phyloP scores from a whole-genome alignment of 2,888 invertebrate genomes.

The Buathra laborator region DNA sequence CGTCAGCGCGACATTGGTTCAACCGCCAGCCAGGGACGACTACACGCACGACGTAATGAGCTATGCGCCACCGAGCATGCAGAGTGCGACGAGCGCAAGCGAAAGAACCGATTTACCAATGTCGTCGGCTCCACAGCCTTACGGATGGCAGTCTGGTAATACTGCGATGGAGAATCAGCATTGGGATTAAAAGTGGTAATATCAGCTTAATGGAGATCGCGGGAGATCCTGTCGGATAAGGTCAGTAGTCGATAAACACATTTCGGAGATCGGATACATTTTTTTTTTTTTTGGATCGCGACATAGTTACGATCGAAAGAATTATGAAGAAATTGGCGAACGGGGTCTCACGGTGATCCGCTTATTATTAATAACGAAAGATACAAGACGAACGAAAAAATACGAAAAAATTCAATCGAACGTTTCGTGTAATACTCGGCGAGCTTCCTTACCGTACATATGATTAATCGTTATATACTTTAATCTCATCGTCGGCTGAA shows the following conservation, averaged over 20 bases:
- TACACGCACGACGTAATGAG: constrained; percentile 86
- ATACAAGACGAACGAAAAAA: constrained; percentile 24
- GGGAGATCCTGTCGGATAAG: constrained; percentile 41
- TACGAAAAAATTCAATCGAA: neutral
- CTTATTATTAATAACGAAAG: constrained; percentile 16
- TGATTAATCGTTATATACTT: constrained; percentile 12
- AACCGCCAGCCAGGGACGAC: constrained; percentile 86
- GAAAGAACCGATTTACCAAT: constrained; percentile 32
- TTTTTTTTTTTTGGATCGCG: constrained; percentile 42
- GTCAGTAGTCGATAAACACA: constrained; percentile 60
- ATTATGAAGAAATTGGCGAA: constrained; percentile 12
- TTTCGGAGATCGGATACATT: constrained; percentile 47
- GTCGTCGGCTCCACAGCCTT: constrained; percentile 29
- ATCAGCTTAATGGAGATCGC: constrained; percentile 14
- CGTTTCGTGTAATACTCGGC: constrained; percentile 48
- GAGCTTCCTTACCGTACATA: constrained; percentile 53
- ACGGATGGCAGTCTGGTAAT: constrained; percentile 54
- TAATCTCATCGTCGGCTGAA: constrained; percentile 16
- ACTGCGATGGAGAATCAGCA: constrained; percentile 65
- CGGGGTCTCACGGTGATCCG: constrained; percentile 69
- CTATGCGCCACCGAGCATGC: constrained; percentile 39
- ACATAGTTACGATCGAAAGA: neutral
- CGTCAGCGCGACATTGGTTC: constrained; percentile 80
- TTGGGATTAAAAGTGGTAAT: constrained; percentile 63
- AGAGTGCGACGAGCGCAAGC: constrained; percentile 27